phyloP scores from a whole-genome alignment of 2,113 vertebrate species.

The Athene noctua region DNA sequence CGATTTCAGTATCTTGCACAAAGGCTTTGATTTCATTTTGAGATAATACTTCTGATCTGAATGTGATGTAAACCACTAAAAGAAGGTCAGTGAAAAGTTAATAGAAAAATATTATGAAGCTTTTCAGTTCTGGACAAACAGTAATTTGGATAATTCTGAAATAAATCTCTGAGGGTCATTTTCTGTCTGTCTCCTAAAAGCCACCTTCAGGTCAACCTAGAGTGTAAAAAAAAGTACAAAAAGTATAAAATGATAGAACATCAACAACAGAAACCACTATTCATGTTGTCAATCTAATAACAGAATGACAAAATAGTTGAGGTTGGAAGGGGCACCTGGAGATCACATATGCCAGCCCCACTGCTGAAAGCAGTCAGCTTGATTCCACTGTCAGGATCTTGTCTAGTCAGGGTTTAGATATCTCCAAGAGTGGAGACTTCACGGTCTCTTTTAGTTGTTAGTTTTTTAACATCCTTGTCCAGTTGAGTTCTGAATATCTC shows the following conservation, averaged over 20 bases:
- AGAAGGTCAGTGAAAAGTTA: not conserved
- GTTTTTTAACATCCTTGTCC: no score
- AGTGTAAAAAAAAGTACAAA: not conserved
- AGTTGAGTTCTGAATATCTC: not conserved
- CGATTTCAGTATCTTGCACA: not conserved
- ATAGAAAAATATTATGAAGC: not conserved
- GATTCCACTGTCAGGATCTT: not conserved
- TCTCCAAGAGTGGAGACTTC: not conserved
- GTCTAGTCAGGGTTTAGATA: not conserved
- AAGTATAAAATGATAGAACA: not conserved
- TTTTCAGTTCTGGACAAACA: not conserved
- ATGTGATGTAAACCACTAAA: not conserved
- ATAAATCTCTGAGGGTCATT: not conserved
- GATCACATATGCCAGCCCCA: rapidly evolving
- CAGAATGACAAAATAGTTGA: not conserved
- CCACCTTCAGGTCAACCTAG: not conserved
- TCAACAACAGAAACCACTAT: not conserved
- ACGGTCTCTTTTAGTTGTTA: not conserved
- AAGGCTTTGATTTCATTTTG: not conserved
- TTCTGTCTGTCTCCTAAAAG: not conserved
- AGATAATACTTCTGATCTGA: not conserved
- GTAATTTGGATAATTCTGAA: not conserved
- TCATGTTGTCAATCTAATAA: not conserved
- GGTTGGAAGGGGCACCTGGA: no score
- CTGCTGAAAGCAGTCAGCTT: not conserved